These are phyloP conservation scores for Xiphophorus maculatus DNA, from an alignment of 2,113 vertebrate species.

Conservation along the genomic window DNA sequence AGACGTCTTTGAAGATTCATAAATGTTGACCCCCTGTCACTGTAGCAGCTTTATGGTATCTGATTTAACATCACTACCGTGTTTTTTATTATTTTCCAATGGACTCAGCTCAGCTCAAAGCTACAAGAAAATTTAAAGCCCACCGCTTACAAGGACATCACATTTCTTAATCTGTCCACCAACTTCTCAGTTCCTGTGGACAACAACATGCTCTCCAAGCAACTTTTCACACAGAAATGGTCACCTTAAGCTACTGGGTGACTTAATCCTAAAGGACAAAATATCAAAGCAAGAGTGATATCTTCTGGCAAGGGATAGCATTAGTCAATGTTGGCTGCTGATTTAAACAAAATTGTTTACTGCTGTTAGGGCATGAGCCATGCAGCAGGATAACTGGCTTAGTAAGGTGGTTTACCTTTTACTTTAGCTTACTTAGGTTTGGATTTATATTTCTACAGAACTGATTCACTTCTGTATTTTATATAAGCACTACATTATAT, in stretches of 20 bases:
- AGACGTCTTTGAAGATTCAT: neutral
- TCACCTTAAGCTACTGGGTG: constrained; percentile 18
- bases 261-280: too few species aligned
- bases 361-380: neutral
- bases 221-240: constrained; percentile 37
- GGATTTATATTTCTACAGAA: neutral
- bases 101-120: constrained; percentile 15
- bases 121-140: constrained; percentile 36
- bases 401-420: too few species aligned
- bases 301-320: constrained; percentile 5
- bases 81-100: neutral
- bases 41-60: constrained; percentile 1
- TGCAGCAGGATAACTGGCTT: neutral
- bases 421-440: neutral
- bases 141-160: constrained; percentile 44
- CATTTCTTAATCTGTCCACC: constrained; percentile 47
- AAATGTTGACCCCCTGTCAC: constrained; percentile 24
- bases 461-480: neutral
- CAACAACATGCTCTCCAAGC: constrained; percentile 26
- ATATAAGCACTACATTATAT: too few species aligned
- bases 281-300: constrained; percentile 3
- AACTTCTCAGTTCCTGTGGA: constrained; percentile 37
- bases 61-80: constrained; percentile 11
- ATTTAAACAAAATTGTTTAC: constrained; percentile 7
- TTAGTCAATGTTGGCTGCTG: constrained; percentile 22